phyloP scores from a whole-genome alignment of 1,140 invertebrate genomes.

The Pinna nobilis region DNA sequence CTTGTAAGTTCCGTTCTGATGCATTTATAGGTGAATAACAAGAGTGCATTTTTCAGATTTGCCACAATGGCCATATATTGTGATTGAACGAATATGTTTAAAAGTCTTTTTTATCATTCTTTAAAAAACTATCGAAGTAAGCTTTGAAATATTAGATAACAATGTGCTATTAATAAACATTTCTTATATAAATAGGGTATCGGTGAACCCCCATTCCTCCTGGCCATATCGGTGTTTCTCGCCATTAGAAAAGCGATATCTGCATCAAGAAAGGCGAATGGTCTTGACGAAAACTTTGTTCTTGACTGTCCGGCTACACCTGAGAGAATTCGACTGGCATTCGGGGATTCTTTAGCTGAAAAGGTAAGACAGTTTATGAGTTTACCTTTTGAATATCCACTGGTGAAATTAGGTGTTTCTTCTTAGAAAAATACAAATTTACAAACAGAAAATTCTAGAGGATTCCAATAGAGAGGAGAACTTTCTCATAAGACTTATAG shows the following conservation, averaged over 20 bases:
- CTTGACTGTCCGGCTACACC: constrained; percentile 91
- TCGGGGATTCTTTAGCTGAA: constrained; percentile 66
- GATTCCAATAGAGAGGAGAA: too few relatives aligned
- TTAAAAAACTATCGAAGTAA: neutral
- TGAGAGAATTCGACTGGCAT: constrained; percentile 92
- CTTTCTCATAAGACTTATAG: too few relatives aligned
- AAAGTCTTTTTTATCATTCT: neutral
- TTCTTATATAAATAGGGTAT: constrained; percentile 83
- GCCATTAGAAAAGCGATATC: constrained; percentile 92
- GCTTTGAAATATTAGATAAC: neutral
- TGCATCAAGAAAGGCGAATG: constrained; percentile 83
- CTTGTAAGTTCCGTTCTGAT: too few relatives aligned
- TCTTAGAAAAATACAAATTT: too few relatives aligned
- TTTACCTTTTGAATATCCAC: too few relatives aligned
- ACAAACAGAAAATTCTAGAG: too few relatives aligned
- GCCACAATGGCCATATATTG: neutral
- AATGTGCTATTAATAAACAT: neutral
- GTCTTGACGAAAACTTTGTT: constrained; percentile 78
- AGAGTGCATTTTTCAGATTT: too few relatives aligned
- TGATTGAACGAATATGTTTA: neutral
- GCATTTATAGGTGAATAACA: too few relatives aligned
- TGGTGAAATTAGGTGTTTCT: too few relatives aligned
- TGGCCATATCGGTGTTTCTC: constrained; percentile 89
- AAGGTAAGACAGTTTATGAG: too few relatives aligned
- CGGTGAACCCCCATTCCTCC: constrained; percentile 94